Evolutionary conservation across 2,797 vertebrate genomes (phyloP), one percentile per base, ranked within the genome.

Genomic region (Lepus oiostolus): DNA sequence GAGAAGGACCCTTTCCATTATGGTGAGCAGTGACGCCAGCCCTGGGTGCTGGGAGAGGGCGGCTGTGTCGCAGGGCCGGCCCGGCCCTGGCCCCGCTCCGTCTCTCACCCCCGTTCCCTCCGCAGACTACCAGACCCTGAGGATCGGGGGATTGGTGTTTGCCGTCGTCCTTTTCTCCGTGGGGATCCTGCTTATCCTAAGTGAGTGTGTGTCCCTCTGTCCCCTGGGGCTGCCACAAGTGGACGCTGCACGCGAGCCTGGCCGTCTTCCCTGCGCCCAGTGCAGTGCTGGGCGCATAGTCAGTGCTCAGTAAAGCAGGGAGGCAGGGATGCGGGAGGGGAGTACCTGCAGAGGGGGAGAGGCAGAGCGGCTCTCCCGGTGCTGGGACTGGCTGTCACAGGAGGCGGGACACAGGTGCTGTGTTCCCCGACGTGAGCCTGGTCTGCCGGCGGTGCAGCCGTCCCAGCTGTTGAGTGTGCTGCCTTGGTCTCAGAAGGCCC

Each of bases 131-230:
- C 98, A 99, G 97, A 99, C 98, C 96, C 99, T 99, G 98, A 98
- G 99, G 98, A 99, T 99, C 7, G 99, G 99, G 5, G 99, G 99
- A 30, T 86, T 99, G 98, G 99, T 98, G 32, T 99, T 99, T 30
- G 99, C 99, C 0, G 99, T 99, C 96, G 98, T 99, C 85, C 98
- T 99, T 80, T 99, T 99, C 97, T 98, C 98, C 0, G 98, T 99
- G 7, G 99, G 99, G 68, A 99, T 99, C 76, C 99, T 99, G 32
- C 99, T 99, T 28, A 99, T 99, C 91, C 99, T 99, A 89, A 99
- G 99, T 99, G 97, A 99, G 99, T 96, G 0, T 28, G 2, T 11
- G 30, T 65, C 19, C 16, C 28, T 88, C 4, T 42, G 58, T 30
- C 63, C 3, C 16, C 62, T 35, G 14, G 12, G 17, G 17, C 67